Evolutionary conservation across 2,797 vertebrate genomes (phyloP), one percentile per base, ranked within the genome.

Genomic region (Syngnathus acus): DNA sequence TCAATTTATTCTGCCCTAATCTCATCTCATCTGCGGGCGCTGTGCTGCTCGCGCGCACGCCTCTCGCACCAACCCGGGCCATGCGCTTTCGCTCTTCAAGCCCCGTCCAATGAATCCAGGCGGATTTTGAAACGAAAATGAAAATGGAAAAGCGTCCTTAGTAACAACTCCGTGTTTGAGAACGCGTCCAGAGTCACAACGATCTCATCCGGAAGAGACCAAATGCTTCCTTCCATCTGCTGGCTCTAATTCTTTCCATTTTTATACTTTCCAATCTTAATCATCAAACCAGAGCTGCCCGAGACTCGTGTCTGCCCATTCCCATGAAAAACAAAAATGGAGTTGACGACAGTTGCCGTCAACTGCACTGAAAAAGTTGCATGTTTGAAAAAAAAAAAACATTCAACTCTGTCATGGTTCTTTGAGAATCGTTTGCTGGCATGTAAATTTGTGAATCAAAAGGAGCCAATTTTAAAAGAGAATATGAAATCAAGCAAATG

Each of bases 21-120:
- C 85, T 86, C 77, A 89, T 89, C 85, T 86, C 77, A 86, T 88
- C 87, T 84, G 82, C 72, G 68, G 75, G 80, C 78, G 65, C 82
- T 82, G 76, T 62, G 75, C 75, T 45, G 43, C 23, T 32, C 48
- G 32, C 62, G 45, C 38, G 45, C 26, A 50, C 23, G 26, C 16
- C 62, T 8, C 26, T 51, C 26, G 26, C 26, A 32, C 26, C 26
- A 32, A 32, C 26, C 23, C 11, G 53, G 17, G n/a, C 26, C 26
- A 32, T 32, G 26, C 2, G 26, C 26, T 32, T 54, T 14, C 53
- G 9, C 5, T 54, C 26, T 26, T 54, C 53, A 14, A 54, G 53
- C 53, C 11, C n/a, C 9, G 11, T 17, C 8, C 6, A 14, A 57
- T 57, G 54, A 37, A 8, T 37, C 37, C 1, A 37, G 54, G 14